Percentiles rank a stretch among this genome's conserved stretches.
Evolutionary conservation across 2,888 invertebrate species (phyloP).

Genomic region (Operophtera brumata): DNA sequence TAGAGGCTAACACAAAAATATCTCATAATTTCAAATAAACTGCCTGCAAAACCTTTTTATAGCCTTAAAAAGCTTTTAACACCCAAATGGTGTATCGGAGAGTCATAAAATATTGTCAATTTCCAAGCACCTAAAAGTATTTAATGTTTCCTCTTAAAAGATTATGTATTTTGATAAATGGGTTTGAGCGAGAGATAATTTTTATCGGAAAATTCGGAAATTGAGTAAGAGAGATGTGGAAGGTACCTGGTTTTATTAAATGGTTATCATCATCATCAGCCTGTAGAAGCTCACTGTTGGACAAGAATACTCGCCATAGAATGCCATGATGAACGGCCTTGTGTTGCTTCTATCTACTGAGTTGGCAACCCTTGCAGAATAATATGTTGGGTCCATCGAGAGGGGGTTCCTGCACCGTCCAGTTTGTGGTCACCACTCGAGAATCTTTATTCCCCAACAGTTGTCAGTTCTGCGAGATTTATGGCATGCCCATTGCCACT

Average conservation of each 20-base stretch:
- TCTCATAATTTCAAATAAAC: conserved; percentile 32
- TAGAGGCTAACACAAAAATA: conserved; percentile 24
- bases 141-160: conserved; percentile 29
- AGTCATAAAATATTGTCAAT: conserved; percentile 35
- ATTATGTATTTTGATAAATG: conserved; percentile 32
- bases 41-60: conserved; percentile 33
- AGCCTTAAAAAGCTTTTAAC: conserved; percentile 35
- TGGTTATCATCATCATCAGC: too few relatives aligned
- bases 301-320: too few relatives aligned
- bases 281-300: too few relatives aligned
- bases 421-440: too few relatives aligned
- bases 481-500: too few relatives aligned
- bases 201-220: conserved; percentile 27
- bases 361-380: too few relatives aligned
- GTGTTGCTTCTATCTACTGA: too few relatives aligned
- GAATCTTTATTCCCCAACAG: too few relatives aligned
- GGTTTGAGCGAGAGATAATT: conserved; percentile 23
- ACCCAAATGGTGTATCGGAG: conserved; percentile 34
- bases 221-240: conserved; percentile 19
- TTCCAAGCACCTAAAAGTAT: conserved; percentile 31
- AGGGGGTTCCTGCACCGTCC: too few relatives aligned
- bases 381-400: too few relatives aligned
- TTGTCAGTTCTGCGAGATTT: too few relatives aligned
- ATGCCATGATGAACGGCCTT: too few relatives aligned
- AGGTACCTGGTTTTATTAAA: conserved; percentile 9